Percentiles rank a stretch among this genome's conserved stretches.
phyloP scores from a whole-genome alignment of 2,888 invertebrate genomes.

The Caenorhabditis doughertyi region DNA sequence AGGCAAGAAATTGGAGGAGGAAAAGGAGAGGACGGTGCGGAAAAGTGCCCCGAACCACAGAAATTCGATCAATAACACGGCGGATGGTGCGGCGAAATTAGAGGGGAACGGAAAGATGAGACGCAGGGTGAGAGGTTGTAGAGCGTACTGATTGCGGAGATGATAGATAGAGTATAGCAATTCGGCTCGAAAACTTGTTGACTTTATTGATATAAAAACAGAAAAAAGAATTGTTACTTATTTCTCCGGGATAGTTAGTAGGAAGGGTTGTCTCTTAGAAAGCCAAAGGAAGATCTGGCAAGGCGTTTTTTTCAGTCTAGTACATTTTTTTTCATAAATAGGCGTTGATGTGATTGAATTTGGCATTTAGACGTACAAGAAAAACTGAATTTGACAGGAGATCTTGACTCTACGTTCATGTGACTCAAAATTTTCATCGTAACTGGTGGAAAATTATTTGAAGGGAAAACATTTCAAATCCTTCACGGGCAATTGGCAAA shows the following conservation, averaged over 20 bases:
- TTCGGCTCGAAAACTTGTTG: not conserved
- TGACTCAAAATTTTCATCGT: too few species aligned
- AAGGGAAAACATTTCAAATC: too few species aligned
- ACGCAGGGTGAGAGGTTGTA: conserved; percentile 25
- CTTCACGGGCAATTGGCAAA: conserved; percentile 8
- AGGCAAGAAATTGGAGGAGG: conserved; percentile 34
- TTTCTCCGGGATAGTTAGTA: too few species aligned
- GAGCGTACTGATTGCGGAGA: conserved; percentile 35
- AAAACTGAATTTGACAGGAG: too few species aligned
- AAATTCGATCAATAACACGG: conserved; percentile 47
- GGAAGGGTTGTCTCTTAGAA: too few species aligned
- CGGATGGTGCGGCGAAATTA: conserved; percentile 15
- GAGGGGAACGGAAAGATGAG: conserved; percentile 35
- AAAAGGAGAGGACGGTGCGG: conserved; percentile 40
- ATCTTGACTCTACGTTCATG: too few species aligned
- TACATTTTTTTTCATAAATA: too few species aligned
- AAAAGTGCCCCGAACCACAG: conserved; percentile 25
- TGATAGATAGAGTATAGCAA: not conserved
- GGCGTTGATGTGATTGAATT: too few species aligned
- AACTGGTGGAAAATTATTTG: too few species aligned
- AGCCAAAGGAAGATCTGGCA: too few species aligned
- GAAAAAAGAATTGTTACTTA: not conserved
- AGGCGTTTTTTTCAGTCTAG: too few species aligned
- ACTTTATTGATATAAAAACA: not conserved
- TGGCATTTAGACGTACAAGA: too few species aligned